Evolutionary conservation across 1,140 invertebrate species (phyloP).

Genomic region (Neodiprion lecontei): DNA sequence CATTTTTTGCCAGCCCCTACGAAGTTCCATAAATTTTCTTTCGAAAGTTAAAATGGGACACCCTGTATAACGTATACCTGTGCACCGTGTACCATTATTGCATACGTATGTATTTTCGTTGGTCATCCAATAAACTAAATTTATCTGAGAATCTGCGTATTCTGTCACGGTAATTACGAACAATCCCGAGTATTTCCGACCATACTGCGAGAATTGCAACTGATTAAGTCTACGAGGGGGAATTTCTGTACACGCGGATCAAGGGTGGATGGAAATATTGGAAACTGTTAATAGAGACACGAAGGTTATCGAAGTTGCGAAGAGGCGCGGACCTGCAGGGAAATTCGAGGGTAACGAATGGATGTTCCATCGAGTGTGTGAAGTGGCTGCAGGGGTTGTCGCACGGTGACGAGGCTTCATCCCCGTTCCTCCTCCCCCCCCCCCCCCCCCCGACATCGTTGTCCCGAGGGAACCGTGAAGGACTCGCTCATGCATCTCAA

Average conservation of each 20-base stretch:
- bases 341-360: not conserved
- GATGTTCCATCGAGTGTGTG: slow-evolving; percentile 5
- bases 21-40: too few relatives aligned
- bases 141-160: too few relatives aligned
- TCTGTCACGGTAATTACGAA: too few relatives aligned
- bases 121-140: too few relatives aligned
- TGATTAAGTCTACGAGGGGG: too few relatives aligned
- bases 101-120: too few relatives aligned
- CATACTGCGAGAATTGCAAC: too few relatives aligned
- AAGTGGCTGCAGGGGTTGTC: slow-evolving; percentile 10
- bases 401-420: not conserved
- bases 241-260: not conserved
- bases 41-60: too few relatives aligned
- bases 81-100: too few relatives aligned
- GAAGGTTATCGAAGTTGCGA: not conserved
- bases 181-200: too few relatives aligned
- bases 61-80: too few relatives aligned
- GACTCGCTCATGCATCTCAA: slow-evolving; percentile 35
- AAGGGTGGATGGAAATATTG: not conserved
- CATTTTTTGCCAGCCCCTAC: too few relatives aligned
- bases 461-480: not conserved
- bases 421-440: not conserved
- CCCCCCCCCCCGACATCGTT: not conserved
- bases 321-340: not conserved
- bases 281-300: slow-evolving; percentile 10